Conservation (phyloP, 1,140 invertebrate species). For the Metopolophium dirhodum region DNA sequence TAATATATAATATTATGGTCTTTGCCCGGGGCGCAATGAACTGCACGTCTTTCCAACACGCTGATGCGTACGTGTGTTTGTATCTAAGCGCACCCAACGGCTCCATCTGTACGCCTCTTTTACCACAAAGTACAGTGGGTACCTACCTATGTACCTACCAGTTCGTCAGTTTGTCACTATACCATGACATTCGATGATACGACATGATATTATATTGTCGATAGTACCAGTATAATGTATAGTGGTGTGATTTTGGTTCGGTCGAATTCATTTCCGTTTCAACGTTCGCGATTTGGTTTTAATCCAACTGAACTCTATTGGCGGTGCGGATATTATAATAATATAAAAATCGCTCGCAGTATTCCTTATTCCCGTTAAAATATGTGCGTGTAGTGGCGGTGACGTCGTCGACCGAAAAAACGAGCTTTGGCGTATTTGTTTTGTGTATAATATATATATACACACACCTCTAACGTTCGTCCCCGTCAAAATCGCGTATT, state of each 20-base stretch:
- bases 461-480: neutral
- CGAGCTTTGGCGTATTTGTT: neutral
- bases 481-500: neutral
- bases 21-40: neutral
- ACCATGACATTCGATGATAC: no score
- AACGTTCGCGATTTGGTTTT: neutral
- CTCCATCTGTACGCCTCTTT: neutral
- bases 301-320: neutral
- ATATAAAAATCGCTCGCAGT: neutral
- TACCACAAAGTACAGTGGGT: neutral
- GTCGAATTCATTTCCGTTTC: neutral
- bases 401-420: neutral
- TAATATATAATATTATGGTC: neutral
- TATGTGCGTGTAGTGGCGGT: neutral
- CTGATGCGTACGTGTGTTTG: constrained; percentile 30
- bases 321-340: neutral
- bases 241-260: no score
- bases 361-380: neutral
- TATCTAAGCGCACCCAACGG: neutral
- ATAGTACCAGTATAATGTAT: no score
- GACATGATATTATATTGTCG: no score
- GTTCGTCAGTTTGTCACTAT: no score
- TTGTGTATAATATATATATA: neutral
- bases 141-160: no score
- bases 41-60: neutral